Evolutionary conservation across 2,888 invertebrate species (phyloP), one percentile per base, ranked within the genome.

Genomic region (Glyphotaelius pellucidus): DNA sequence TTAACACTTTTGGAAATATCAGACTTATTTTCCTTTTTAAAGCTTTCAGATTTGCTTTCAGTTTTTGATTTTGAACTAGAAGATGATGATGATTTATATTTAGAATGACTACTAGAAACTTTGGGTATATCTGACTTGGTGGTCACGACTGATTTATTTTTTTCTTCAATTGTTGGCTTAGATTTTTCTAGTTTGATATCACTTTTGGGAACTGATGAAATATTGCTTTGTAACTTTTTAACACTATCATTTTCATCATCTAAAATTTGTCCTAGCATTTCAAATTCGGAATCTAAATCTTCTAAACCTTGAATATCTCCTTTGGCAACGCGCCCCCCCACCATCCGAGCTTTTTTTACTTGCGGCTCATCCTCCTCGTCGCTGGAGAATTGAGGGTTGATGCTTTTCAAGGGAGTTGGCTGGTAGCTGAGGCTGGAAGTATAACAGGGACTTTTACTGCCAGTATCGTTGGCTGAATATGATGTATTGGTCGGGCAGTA

Each of bases 281-380:
- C 96, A 95, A 96, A 96, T 94, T 96, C 96, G 92, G 95, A 94
- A 9, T 95, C 96, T 92, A 96, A 94, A 90, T 96, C 96, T 95
- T 96, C 96, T 83, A 96, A 94, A 9, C 95, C 95, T 94, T 95
- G 95, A 2, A 96, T 94, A 93, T 96, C 90, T 80, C 84, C 86
- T 80, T 84, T n/a, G n/a, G 31, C 35, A 11, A 35, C 1, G 38
- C 35, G 83, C 2, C 35, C 19, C 35, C 87, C 15, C 81, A 91
- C 92, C 90, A 52, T 38, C 90, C 95, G 96, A 47, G 92, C 94
- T 94, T 95, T 96, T 93, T 96, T 96, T 31, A 91, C 91, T 19
- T 94, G 94, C 92, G 96, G 95, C 94, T 96, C 96, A 87, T 96
- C 96, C 86, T 96, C 96, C 94, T 96, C 96, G 94, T 96, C 96